Base-by-base conservation (phyloP, 1,140 invertebrate genomes). In the Drosophila tropicalis region DNA sequence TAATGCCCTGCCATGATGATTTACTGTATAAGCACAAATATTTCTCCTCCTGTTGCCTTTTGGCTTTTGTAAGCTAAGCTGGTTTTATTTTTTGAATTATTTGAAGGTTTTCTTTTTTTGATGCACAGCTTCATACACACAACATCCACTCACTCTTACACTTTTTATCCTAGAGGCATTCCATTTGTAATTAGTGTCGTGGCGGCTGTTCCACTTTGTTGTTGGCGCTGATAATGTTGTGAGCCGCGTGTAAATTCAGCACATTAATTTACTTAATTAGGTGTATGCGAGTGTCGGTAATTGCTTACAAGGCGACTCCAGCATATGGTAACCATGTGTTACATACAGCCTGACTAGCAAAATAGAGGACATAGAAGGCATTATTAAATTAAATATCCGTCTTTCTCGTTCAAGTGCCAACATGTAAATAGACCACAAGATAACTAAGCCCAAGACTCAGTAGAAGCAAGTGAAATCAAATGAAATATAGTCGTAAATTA, bases 221-320 rank as follows among this genome's bases (percentile, higher is more conserved):
- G 69, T 39, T 47, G 62, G 13, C 5, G 36, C 22, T 62, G 61
- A 41, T 22, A 62, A 51, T 51, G 44, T 51, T 51, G 44, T 51
- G 19, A 29, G 39, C 51, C 67, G 70, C 73, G 76, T 87, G 84
- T 83, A 87, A 89, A 87, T 87, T 83, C 72, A 72, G 66, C 66
- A 77, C 83, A 87, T 87, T 87, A 87, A 87, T 87, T 87, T 87
- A 83, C 76, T 87, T 87, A 87, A 87, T 87, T 87, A 87, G 83
- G 76, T 89, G 62, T 73, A 69, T 77, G 84, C 79, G 67, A 87
- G 79, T 87, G 83, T 76, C 76, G 72, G 77, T 87, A 89, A 87
- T 87, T 87, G 84, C 83, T 72, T 77, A 87, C 84, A 87, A 89
- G 79, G 65, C 81, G 41, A 57, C 65, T 67, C 76, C 19, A 12